phyloP scores from a whole-genome alignment of 2,888 invertebrate genomes.

The Meloe dianella region DNA sequence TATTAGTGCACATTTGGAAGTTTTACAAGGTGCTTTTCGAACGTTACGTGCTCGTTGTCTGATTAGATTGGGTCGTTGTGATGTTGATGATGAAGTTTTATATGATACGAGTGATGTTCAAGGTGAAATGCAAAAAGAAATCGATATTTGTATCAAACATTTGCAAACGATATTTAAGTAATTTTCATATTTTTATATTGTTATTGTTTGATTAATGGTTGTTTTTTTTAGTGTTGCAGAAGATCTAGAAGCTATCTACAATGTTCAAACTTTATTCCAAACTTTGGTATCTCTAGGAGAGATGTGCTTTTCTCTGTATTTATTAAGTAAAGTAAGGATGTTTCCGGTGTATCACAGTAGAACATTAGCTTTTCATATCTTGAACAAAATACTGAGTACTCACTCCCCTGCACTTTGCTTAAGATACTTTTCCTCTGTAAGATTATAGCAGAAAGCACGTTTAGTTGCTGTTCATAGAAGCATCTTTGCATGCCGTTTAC shows the following conservation, averaged over 20 bases:
- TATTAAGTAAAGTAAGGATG: constrained; percentile 36
- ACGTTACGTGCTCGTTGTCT: constrained; percentile 32
- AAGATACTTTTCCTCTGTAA: too few species aligned
- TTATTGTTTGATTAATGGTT: too few species aligned
- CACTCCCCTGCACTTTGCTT: too few species aligned
- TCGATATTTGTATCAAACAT: constrained; percentile 38
- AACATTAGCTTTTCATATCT: too few species aligned
- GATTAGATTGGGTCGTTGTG: constrained; percentile 16
- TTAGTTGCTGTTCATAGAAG: too few species aligned
- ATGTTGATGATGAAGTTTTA: constrained; percentile 13
- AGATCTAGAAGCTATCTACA: constrained; percentile 38
- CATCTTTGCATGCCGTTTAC: too few species aligned
- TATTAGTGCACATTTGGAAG: constrained; percentile 36
- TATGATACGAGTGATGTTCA: constrained; percentile 27
- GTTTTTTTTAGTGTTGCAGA: constrained; percentile 35
- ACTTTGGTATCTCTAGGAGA: constrained; percentile 37
- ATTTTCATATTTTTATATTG: too few species aligned
- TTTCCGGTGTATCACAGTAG: too few species aligned
- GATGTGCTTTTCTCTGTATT: constrained; percentile 40
- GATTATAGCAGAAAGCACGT: too few species aligned
- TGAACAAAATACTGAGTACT: too few species aligned
- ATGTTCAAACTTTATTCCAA: constrained; percentile 37
- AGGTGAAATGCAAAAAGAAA: constrained; percentile 34
- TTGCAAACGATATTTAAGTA: constrained; percentile 39
- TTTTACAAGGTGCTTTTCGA: constrained; percentile 38